Percentiles rank a stretch among this genome's conserved stretches.
Evolutionary conservation across 2,888 invertebrate species (phyloP).

Genomic region (Tupiocoris notatus): DNA sequence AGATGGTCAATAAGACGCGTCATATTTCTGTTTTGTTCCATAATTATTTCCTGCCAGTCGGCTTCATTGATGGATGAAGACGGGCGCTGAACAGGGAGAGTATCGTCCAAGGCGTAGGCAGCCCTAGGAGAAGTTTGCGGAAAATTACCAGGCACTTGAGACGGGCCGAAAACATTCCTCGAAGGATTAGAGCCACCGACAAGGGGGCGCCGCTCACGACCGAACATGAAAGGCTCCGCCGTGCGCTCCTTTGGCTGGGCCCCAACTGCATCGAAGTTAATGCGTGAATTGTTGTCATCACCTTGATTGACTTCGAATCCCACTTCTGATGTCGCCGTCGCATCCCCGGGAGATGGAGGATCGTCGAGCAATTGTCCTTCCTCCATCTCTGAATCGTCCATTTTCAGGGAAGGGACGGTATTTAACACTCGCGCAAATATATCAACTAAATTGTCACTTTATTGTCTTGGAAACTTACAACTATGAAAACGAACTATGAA

Average conservation of each 20-base stretch:
- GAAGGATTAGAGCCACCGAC: too few relatives aligned
- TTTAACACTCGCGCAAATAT: too few relatives aligned
- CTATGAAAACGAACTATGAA: too few relatives aligned
- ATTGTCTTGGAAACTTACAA: too few relatives aligned
- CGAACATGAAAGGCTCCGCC: too few relatives aligned
- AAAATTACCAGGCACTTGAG: background rate
- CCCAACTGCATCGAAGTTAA: background rate
- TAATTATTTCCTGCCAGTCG: background rate
- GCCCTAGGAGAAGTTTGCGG: background rate
- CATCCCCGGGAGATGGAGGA: too few relatives aligned
- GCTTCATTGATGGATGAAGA: background rate
- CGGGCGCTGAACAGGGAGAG: background rate
- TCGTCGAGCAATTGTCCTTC: too few relatives aligned
- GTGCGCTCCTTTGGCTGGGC: too few relatives aligned
- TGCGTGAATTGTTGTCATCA: background rate
- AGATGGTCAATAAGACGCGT: background rate
- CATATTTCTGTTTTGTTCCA: conserved; percentile 1
- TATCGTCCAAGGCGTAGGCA: background rate
- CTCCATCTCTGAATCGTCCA: too few relatives aligned
- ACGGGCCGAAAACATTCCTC: background rate
- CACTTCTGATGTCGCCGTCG: conserved; percentile 8
- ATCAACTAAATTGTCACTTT: too few relatives aligned
- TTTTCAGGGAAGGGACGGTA: too few relatives aligned
- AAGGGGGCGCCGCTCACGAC: too few relatives aligned
- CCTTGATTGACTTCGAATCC: background rate